Percentiles rank a stretch among this genome's conserved stretches.
Evolutionary conservation across 2,888 invertebrate genomes (phyloP).

Genomic region (Athalia rosae): DNA sequence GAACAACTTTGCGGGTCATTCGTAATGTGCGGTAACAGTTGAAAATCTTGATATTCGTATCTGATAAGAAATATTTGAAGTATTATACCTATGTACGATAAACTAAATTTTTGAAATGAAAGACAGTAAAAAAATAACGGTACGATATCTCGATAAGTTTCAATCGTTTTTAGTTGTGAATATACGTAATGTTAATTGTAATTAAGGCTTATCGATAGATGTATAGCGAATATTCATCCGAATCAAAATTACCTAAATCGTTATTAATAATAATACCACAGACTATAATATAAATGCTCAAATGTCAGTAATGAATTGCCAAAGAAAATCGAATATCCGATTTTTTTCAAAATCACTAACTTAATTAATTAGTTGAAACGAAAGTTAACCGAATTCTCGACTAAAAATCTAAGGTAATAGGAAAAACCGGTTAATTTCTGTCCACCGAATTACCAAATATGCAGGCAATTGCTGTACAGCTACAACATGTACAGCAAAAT

Average conservation of each 20-base stretch:
- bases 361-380: not conserved
- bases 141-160: too few relatives aligned
- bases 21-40: too few relatives aligned
- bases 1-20: too few relatives aligned
- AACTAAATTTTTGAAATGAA: too few relatives aligned
- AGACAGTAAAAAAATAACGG: too few relatives aligned
- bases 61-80: not conserved
- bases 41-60: too few relatives aligned
- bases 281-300: conserved; percentile 12
- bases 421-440: not conserved
- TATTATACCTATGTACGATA: not conserved
- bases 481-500: not conserved
- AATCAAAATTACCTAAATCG: conserved; percentile 10
- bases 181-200: too few relatives aligned
- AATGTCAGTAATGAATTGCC: conserved; percentile 32
- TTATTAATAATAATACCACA: too few relatives aligned
- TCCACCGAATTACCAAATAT: not conserved
- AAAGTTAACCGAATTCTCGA: conserved; percentile 16
- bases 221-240: conserved; percentile 8
- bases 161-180: too few relatives aligned
- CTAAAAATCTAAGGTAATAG: not conserved
- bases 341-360: not conserved
- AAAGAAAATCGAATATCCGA: conserved; percentile 1
- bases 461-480: not conserved
- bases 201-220: not conserved